phyloP scores from a whole-genome alignment of 2,888 invertebrate species.

The Tuberolachnus salignus region DNA sequence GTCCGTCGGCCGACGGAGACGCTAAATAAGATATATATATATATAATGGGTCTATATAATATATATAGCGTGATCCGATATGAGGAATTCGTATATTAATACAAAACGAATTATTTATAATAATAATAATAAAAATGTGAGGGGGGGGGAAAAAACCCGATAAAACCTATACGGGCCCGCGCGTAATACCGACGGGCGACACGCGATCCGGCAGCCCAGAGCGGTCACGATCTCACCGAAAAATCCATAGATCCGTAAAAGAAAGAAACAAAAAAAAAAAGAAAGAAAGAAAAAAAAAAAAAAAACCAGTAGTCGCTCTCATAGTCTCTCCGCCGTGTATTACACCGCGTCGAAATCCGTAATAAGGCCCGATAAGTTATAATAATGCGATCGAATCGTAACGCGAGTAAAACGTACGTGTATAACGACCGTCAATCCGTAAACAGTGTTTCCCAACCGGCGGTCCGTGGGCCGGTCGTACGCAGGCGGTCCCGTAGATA shows the following conservation, averaged over 20 bases:
- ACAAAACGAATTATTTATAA: constrained; percentile 46
- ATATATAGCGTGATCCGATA: constrained; percentile 38
- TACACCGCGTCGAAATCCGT: constrained; percentile 11
- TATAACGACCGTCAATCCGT: no score
- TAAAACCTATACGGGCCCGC: no score
- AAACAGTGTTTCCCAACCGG: no score
- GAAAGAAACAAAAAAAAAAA: no score
- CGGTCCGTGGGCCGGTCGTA: no score
- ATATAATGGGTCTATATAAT: neutral
- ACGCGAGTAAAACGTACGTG: constrained; percentile 7
- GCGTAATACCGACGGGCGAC: neutral
- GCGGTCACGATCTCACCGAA: constrained; percentile 46
- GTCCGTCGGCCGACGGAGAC: neutral
- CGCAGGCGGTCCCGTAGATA: no score
- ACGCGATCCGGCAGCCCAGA: constrained; percentile 48
- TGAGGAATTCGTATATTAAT: constrained; percentile 19
- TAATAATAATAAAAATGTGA: neutral
- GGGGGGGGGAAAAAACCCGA: no score
- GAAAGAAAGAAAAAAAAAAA: no score
- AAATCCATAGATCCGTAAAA: constrained; percentile 32
- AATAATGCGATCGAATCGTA: constrained; percentile 13
- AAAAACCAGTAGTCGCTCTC: constrained; percentile 56
- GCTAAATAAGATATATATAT: neutral
- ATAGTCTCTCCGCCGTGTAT: neutral
- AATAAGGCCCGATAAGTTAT: constrained; percentile 40